These are phyloP conservation scores for Spodoptera littoralis DNA, from an alignment of 2,888 invertebrate genomes.

Conservation along the genomic window DNA sequence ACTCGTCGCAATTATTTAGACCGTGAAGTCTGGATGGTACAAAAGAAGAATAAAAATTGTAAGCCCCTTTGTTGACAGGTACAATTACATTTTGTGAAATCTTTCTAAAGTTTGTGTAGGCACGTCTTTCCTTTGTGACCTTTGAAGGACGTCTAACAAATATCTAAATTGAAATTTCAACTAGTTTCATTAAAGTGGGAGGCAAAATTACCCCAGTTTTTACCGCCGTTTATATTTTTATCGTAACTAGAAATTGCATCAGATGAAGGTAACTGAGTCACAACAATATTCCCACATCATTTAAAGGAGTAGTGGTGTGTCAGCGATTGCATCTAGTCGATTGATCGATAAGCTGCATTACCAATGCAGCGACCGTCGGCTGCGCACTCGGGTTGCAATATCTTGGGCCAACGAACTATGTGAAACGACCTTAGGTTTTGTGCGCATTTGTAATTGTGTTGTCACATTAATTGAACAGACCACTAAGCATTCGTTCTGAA, in stretches of 20 bases:
- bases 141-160: no score
- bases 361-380: constrained; percentile 35
- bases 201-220: neutral
- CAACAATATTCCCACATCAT: constrained; percentile 36
- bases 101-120: constrained; percentile 7
- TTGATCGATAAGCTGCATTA: constrained; percentile 47
- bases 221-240: no score
- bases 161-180: no score
- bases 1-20: constrained; percentile 30
- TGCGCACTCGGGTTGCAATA: constrained; percentile 45
- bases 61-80: constrained; percentile 23
- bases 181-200: constrained; percentile 1
- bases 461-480: constrained; percentile 6
- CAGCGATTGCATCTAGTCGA: constrained; percentile 40
- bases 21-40: constrained; percentile 41
- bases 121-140: neutral
- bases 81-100: constrained; percentile 6
- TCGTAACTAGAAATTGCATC: neutral
- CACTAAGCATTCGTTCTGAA: neutral
- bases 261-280: neutral
- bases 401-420: constrained; percentile 40
- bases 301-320: constrained; percentile 24
- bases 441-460: constrained; percentile 26
- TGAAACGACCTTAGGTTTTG: constrained; percentile 36
- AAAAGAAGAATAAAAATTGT: constrained; percentile 31